Conservation (phyloP, 2,797 vertebrate genomes). For the Scleropages formosus region DNA sequence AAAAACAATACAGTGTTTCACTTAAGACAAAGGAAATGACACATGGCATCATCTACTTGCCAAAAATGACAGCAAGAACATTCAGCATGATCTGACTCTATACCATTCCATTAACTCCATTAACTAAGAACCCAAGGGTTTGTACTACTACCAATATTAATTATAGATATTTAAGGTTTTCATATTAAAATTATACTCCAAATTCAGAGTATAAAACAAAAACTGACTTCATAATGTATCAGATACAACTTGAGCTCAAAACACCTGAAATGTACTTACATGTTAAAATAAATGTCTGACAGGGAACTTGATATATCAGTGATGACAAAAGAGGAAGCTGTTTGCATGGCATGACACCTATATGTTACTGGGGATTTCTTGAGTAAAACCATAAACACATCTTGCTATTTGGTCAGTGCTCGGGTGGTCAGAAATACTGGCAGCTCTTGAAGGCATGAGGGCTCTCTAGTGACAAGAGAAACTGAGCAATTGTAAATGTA, state of each 20-base stretch:
- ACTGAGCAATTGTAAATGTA: constrained; percentile 9
- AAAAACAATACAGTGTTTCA: constrained; percentile 8
- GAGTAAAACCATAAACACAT: background rate
- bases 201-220: background rate
- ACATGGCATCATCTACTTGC: background rate
- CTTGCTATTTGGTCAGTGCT: background rate
- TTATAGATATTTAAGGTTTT: background rate
- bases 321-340: constrained; percentile 1
- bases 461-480: constrained; percentile 10
- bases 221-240: background rate
- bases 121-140: background rate
- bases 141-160: too few relatives aligned
- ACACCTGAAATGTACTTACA: background rate
- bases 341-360: background rate
- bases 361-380: background rate
- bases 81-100: constrained; percentile 6
- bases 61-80: constrained; percentile 19
- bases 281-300: background rate
- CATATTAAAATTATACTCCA: background rate
- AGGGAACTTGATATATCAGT: background rate
- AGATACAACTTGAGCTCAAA: background rate
- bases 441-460: constrained; percentile 1
- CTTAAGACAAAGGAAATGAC: background rate
- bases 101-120: background rate
- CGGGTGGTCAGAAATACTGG: background rate